Percentiles rank a stretch among this genome's conserved stretches.
phyloP scores from a whole-genome alignment of 1,140 invertebrate species.

The Caenorhabditis briggsae region DNA sequence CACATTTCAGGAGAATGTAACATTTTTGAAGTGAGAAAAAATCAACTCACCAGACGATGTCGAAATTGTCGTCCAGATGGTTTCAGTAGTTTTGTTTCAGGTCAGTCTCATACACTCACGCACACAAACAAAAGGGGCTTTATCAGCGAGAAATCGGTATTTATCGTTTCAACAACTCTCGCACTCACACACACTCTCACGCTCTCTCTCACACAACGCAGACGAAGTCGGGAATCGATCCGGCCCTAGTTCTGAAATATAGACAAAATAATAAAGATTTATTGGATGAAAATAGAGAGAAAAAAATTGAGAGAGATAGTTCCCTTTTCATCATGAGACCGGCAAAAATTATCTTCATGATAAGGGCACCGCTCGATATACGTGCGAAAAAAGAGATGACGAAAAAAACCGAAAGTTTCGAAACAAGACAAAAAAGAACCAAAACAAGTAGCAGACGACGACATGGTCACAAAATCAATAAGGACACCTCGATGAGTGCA shows the following conservation, averaged over 20 bases:
- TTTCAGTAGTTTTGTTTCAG: conserved; percentile 29
- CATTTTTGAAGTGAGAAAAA: no score
- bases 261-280: background rate
- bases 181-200: conserved; percentile 40
- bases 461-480: conserved; percentile 21
- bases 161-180: conserved; percentile 14
- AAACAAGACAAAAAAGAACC: background rate
- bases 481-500: conserved; percentile 53
- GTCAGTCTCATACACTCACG: conserved; percentile 46
- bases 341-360: background rate
- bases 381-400: no score
- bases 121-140: background rate
- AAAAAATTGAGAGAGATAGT: no score
- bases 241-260: conserved; percentile 46
- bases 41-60: no score
- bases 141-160: background rate
- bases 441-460: background rate
- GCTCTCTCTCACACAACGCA: conserved; percentile 23
- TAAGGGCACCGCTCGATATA: no score
- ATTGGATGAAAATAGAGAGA: background rate
- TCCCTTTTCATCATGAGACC: background rate
- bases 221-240: conserved; percentile 22
- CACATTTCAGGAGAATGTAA: no score
- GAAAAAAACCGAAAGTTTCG: no score
- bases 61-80: no score